These are phyloP conservation scores for Camponotus fellah DNA, from an alignment of 2,888 invertebrate genomes.

Conservation along the genomic window DNA sequence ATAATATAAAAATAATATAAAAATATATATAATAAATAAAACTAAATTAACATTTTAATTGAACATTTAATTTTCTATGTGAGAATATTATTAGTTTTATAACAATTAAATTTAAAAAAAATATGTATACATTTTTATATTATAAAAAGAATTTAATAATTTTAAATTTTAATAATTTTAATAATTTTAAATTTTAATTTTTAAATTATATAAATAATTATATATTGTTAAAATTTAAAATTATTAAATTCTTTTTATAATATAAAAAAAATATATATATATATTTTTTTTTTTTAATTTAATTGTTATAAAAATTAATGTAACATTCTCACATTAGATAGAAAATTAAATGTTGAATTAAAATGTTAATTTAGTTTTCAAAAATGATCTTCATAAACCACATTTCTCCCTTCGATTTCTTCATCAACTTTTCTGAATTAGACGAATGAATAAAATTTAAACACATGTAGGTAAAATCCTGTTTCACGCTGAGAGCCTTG, in stretches of 20 bases:
- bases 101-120: not conserved
- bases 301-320: not conserved
- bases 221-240: too few relatives aligned
- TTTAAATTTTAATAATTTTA: too few relatives aligned
- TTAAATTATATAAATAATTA: too few relatives aligned
- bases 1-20: too few relatives aligned
- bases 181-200: too few relatives aligned
- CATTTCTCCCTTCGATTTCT: not conserved
- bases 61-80: not conserved
- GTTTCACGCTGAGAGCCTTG: constrained; percentile 39
- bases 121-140: too few relatives aligned
- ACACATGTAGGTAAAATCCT: constrained; percentile 39
- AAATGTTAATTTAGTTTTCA: constrained; percentile 8
- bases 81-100: not conserved
- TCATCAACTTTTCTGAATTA: constrained; percentile 43
- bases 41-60: not conserved
- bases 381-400: not conserved
- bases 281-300: not conserved
- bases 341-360: not conserved
- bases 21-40: not conserved
- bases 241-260: too few relatives aligned
- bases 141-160: too few relatives aligned
- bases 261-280: too few relatives aligned
- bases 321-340: not conserved
- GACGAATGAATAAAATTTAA: constrained; percentile 49